These are phyloP conservation scores for Antigone vipio DNA, from an alignment of 2,113 vertebrate genomes.

Conservation along the genomic window DNA sequence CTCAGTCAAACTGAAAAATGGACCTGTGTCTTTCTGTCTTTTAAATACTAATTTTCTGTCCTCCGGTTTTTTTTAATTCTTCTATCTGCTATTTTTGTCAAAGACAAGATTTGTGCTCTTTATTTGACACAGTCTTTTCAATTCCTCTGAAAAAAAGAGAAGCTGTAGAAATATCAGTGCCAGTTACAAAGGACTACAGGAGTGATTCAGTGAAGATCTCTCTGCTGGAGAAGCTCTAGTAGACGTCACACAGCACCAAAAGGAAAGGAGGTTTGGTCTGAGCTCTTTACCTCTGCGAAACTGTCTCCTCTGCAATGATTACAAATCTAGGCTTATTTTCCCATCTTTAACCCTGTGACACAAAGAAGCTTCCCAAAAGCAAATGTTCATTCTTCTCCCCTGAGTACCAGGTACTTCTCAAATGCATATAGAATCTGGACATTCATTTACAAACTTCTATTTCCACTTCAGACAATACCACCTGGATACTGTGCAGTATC, in stretches of 20 bases:
- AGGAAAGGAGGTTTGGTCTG: background rate
- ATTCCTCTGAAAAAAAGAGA: background rate
- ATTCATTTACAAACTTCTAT: background rate
- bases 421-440: background rate
- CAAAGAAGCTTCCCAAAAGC: background rate
- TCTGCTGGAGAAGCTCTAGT: background rate
- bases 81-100: slow-evolving; percentile 16
- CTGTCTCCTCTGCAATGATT: background rate
- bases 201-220: background rate
- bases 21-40: background rate
- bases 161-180: background rate
- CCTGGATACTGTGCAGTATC: background rate
- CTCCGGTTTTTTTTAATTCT: background rate
- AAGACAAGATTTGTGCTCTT: background rate
- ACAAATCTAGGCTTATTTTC: background rate
- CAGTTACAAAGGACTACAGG: background rate
- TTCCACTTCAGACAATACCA: background rate
- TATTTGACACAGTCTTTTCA: slow-evolving; percentile 11
- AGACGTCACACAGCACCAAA: background rate
- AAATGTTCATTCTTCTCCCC: background rate
- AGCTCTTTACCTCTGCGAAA: background rate
- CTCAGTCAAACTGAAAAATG: background rate
- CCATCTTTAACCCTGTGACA: background rate
- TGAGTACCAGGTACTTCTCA: background rate
- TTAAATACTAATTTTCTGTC: slow-evolving; percentile 2